Base-by-base conservation (phyloP, 2,888 invertebrate genomes). In the Leptarthrus brevirostris region DNA sequence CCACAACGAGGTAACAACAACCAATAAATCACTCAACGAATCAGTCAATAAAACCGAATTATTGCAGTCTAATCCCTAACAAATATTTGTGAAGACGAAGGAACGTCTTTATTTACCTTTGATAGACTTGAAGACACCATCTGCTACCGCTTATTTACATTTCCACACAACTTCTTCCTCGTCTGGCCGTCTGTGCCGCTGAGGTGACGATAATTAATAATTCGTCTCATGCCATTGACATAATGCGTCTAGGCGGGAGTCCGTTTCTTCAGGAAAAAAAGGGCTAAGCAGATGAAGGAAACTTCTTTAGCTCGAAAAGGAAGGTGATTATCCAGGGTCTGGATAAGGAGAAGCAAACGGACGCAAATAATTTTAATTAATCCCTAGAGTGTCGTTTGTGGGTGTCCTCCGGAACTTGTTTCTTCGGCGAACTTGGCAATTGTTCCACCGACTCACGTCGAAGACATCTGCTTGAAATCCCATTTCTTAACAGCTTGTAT, bases 21-120 rank as follows among this genome's bases (percentile, higher is more conserved):
- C 40, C 74, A 74, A 74, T 74, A 74, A 74, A 74, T 72, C 74
- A 74, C 72, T 74, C 54, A 74, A 56, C 40, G 47, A 30, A 53
- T 66, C 40, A 74, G 74, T 74, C 74, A 74, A 74, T 74, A 66
- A 49, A 24, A 72, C 54, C 54, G 44, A 22, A 52, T 54, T 54
- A 72, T 72, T 58, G 56, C 47, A 24, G 30, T 44, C 72, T 74
- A 72, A 74, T 74, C 74, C 72, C 66, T 47, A 61, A 47, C 72
- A 74, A 74, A 74, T 72, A 74, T 54, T 16, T 40, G 12, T 14
- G 20, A 40, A 36, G 40, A 36, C 40, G 61, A 16, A 5, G n/a
- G 22, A 47, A 47, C 47, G 26, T n/a, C 52, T 24, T 49, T 58
- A 58, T 58, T 58, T 58, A 58, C 58, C 30, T 16, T 34, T 14